Percentiles rank a stretch among this genome's conserved stretches.
These are phyloP conservation scores for Astyanax mexicanus DNA, from an alignment of 2,797 vertebrate species.

Conservation along the genomic window DNA sequence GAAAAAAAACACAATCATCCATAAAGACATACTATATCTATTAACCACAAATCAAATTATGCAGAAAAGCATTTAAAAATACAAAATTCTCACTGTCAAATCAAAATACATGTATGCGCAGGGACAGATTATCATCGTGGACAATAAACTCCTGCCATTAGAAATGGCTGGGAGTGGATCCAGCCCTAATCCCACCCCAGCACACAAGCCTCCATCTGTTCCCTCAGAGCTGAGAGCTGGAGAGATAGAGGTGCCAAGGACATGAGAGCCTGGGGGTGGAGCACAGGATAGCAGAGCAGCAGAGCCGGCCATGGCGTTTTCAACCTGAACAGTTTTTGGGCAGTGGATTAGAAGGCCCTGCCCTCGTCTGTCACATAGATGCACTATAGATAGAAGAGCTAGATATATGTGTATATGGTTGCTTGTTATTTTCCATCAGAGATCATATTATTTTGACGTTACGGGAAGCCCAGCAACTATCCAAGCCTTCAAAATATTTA, in stretches of 20 bases:
- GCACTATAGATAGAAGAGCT: neutral
- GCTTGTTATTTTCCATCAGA: neutral
- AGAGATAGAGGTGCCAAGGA: constrained; percentile 80
- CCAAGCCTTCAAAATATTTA: neutral
- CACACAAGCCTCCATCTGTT: constrained; percentile 87
- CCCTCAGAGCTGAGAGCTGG: constrained; percentile 80
- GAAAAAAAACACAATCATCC: neutral
- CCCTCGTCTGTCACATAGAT: constrained; percentile 13
- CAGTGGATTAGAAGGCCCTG: constrained; percentile 13
- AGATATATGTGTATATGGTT: too few species aligned
- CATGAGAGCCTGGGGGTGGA: constrained; percentile 78
- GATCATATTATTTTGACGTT: too few species aligned
- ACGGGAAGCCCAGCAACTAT: neutral
- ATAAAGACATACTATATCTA: constrained; percentile 10
- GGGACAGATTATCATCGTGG: constrained; percentile 77
- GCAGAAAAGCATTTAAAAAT: constrained; percentile 16
- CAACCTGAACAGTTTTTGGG: constrained; percentile 24
- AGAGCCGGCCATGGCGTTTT: constrained; percentile 38
- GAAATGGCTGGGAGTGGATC: constrained; percentile 80
- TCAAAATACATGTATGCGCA: constrained; percentile 61
- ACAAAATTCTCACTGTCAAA: constrained; percentile 21
- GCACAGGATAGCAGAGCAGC: constrained; percentile 67
- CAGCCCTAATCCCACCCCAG: constrained; percentile 85
- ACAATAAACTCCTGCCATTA: constrained; percentile 81
- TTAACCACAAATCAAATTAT: constrained; percentile 29